Evolutionary conservation across 2,888 invertebrate genomes (phyloP).

Genomic region (Drosophila planitibia): DNA sequence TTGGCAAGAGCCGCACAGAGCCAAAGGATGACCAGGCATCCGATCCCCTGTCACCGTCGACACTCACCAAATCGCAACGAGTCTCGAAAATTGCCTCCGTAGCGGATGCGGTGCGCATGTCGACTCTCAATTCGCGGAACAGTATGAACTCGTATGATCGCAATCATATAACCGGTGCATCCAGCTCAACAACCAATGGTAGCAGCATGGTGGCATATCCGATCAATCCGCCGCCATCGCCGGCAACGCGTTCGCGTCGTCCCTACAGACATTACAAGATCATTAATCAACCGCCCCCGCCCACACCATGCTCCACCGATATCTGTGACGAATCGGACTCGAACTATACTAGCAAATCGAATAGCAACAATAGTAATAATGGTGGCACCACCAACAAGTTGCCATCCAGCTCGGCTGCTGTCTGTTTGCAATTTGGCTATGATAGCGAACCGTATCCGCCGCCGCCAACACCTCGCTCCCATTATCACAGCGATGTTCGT

Average conservation of each 20-base stretch:
- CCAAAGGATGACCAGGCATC: conserved; percentile 88
- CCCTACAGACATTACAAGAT: conserved; percentile 91
- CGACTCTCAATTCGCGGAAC: conserved; percentile 88
- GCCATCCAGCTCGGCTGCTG: conserved; percentile 84
- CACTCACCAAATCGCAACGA: conserved; percentile 83
- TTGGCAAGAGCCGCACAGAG: conserved; percentile 86
- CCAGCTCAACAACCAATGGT: conserved; percentile 85
- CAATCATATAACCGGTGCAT: conserved; percentile 89
- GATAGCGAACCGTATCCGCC: conserved; percentile 91
- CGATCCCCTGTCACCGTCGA: conserved; percentile 88
- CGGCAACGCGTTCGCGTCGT: conserved; percentile 92
- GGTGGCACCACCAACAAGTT: conserved; percentile 72
- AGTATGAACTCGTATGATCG: conserved; percentile 89
- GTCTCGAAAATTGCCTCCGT: conserved; percentile 85
- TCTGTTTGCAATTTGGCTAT: conserved; percentile 87
- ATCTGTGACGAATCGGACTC: conserved; percentile 96
- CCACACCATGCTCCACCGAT: conserved; percentile 97
- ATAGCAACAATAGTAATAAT: conserved; percentile 84
- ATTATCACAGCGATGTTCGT: conserved; percentile 90
- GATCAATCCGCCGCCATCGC: conserved; percentile 96
- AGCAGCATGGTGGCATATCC: conserved; percentile 89
- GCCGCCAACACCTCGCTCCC: conserved; percentile 91
- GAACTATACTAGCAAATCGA: conserved; percentile 88
- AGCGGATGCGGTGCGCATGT: conserved; percentile 88
- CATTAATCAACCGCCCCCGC: conserved; percentile 95